phyloP scores from a whole-genome alignment of 2,113 vertebrate genomes.

The Perca schrenkii region DNA sequence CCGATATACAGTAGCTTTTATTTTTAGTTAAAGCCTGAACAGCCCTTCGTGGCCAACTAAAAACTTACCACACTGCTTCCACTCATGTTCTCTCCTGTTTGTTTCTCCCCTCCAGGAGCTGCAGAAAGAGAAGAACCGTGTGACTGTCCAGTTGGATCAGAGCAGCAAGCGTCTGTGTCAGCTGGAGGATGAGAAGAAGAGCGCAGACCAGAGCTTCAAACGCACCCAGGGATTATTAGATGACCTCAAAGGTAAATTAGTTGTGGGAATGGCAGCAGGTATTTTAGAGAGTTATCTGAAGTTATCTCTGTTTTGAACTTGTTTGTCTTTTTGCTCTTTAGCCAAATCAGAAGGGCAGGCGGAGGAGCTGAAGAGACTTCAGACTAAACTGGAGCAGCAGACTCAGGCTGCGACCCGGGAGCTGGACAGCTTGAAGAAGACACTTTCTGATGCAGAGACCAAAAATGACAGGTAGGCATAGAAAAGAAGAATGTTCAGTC shows the following conservation, averaged over 20 bases:
- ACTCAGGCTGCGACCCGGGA: conserved; percentile 71
- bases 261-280: background rate
- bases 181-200: conserved; percentile 88
- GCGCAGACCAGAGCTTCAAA: conserved; percentile 82
- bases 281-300: background rate
- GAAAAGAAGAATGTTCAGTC: background rate
- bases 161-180: conserved; percentile 80
- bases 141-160: conserved; percentile 85
- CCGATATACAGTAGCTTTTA: too few species aligned
- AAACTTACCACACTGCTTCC: background rate
- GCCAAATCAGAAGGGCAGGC: conserved; percentile 86
- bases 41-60: background rate
- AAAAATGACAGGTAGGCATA: conserved; percentile 77
- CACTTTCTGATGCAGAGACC: conserved; percentile 85
- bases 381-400: conserved; percentile 86
- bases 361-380: conserved; percentile 84
- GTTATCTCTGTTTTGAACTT: background rate
- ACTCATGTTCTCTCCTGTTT: background rate
- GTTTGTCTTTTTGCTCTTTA: conserved; percentile 55
- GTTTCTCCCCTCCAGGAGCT: conserved; percentile 81
- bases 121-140: conserved; percentile 84
- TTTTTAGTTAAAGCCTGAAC: too few species aligned
- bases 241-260: conserved; percentile 87
- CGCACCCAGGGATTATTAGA: conserved; percentile 86
- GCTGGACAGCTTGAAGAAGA: conserved; percentile 85